Percentiles rank a stretch among this genome's conserved stretches.
These are phyloP conservation scores for Yponomeuta evonymella DNA, from an alignment of 2,888 invertebrate species.

Conservation along the genomic window DNA sequence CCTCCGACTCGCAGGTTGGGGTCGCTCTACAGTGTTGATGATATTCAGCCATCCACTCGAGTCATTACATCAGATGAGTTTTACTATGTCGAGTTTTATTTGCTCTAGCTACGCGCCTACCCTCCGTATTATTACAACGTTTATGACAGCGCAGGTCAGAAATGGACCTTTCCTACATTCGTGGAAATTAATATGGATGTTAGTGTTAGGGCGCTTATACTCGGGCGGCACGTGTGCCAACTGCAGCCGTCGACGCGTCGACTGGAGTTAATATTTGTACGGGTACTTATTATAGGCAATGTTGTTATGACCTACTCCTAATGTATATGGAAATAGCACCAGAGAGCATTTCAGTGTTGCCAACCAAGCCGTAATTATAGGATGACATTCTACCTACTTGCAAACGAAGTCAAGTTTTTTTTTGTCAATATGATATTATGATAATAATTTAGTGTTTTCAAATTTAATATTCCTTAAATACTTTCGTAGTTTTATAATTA, in stretches of 20 bases:
- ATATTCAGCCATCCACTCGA: background rate
- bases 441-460: background rate
- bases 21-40: conserved; percentile 1
- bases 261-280: too few relatives aligned
- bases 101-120: too few relatives aligned
- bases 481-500: background rate
- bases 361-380: background rate
- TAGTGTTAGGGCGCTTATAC: too few relatives aligned
- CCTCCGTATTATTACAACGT: too few relatives aligned
- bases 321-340: background rate
- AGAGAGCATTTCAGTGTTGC: background rate
- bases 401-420: background rate
- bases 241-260: too few relatives aligned
- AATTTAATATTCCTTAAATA: background rate
- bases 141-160: too few relatives aligned
- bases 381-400: background rate
- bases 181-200: too few relatives aligned
- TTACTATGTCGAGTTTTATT: background rate
- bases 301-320: background rate
- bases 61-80: conserved; percentile 3
- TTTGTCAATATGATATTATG: background rate
- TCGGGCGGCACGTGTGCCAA: too few relatives aligned
- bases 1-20: conserved; percentile 32
- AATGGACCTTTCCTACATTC: too few relatives aligned
- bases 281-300: background rate